Percentiles rank a stretch among this genome's conserved stretches.
These are phyloP conservation scores for Notodonta dromedarius DNA, from an alignment of 2,888 invertebrate species.

Conservation along the genomic window DNA sequence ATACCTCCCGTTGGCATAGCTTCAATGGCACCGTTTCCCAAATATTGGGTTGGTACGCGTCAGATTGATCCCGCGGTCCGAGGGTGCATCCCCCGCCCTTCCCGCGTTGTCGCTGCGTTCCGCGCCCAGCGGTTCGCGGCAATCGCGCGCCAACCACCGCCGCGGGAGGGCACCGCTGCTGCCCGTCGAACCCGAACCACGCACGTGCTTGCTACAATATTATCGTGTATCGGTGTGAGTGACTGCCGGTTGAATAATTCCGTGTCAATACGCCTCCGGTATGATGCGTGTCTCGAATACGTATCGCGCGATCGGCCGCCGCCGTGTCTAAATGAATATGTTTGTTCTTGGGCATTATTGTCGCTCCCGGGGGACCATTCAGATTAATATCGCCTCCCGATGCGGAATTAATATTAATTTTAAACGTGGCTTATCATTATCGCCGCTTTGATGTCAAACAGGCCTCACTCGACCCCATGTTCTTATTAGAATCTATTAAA, in stretches of 20 bases:
- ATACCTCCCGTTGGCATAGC: slow-evolving; percentile 36
- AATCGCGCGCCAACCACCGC: slow-evolving; percentile 79
- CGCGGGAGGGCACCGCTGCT: slow-evolving; percentile 75
- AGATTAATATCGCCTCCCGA: slow-evolving; percentile 66
- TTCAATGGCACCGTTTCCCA: slow-evolving; percentile 55
- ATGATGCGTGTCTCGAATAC: slow-evolving; percentile 74
- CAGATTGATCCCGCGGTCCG: slow-evolving; percentile 58
- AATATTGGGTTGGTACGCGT: slow-evolving; percentile 58
- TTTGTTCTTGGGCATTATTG: slow-evolving; percentile 73
- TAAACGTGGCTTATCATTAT: slow-evolving; percentile 47
- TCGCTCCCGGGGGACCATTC: slow-evolving; percentile 62
- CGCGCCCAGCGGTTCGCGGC: slow-evolving; percentile 48
- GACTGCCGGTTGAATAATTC: slow-evolving; percentile 67
- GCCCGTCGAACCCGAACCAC: slow-evolving; percentile 50
- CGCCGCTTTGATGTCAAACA: slow-evolving; percentile 22
- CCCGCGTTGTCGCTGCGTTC: slow-evolving; percentile 50
- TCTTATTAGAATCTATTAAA: slow-evolving; percentile 35
- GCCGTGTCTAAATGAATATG: slow-evolving; percentile 70
- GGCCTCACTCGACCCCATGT: slow-evolving; percentile 17
- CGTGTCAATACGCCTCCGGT: slow-evolving; percentile 69
- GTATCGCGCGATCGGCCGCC: slow-evolving; percentile 62
- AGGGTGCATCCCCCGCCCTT: slow-evolving; percentile 75
- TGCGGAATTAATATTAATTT: slow-evolving; percentile 59
- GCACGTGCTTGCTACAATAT: slow-evolving; percentile 64
- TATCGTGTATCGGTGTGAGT: slow-evolving; percentile 67